phyloP scores from a whole-genome alignment of 2,113 vertebrate species.

The Sinocyclocheilus rhinocerous region DNA sequence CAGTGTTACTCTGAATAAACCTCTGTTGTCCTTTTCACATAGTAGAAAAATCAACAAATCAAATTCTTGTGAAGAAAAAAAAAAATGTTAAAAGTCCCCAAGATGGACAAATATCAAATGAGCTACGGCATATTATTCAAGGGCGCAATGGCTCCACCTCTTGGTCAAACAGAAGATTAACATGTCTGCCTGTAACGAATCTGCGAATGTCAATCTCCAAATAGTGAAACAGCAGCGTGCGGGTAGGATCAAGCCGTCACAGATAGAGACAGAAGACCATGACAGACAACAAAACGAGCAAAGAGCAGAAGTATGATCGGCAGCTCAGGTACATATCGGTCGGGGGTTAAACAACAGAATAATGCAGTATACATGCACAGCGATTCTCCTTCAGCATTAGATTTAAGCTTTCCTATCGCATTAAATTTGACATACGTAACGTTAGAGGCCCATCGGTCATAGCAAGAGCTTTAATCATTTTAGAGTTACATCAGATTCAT shows the following conservation, averaged over 20 bases:
- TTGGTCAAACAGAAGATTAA: background rate
- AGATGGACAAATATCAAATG: too few relatives aligned
- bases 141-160: background rate
- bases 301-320: constrained; percentile 80
- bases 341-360: too few relatives aligned
- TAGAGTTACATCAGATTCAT: background rate
- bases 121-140: too few relatives aligned
- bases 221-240: background rate
- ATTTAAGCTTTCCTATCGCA: background rate
- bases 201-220: constrained; percentile 46
- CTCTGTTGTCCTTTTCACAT: too few relatives aligned
- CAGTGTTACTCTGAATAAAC: too few relatives aligned
- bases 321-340: too few relatives aligned
- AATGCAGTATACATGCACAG: background rate
- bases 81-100: too few relatives aligned
- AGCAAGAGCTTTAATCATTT: background rate
- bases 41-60: too few relatives aligned
- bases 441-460: background rate
- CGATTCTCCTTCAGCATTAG: background rate
- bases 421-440: background rate
- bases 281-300: constrained; percentile 76
- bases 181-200: constrained; percentile 61
- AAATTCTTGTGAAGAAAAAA: too few relatives aligned
- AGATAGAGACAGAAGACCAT: constrained; percentile 63
- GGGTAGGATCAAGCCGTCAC: background rate